These are phyloP conservation scores for Megalopta genalis DNA, from an alignment of 1,140 invertebrate species.

Conservation along the genomic window DNA sequence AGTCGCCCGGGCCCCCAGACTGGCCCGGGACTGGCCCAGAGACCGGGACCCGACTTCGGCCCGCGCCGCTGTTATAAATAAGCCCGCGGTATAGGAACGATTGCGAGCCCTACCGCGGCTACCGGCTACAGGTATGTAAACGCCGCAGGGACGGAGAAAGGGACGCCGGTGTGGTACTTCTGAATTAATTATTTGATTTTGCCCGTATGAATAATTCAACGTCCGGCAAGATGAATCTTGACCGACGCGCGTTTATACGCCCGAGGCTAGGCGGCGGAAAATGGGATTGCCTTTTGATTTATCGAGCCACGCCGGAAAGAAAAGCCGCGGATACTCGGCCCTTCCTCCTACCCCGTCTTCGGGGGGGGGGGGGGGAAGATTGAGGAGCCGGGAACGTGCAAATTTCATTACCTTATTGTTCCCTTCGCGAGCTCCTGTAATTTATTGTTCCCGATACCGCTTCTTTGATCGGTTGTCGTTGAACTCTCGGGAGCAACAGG, in stretches of 20 bases:
- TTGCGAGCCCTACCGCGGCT: slow-evolving; percentile 1
- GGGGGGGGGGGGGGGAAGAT: not conserved
- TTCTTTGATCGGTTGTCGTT: not conserved
- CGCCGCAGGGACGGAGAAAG: slow-evolving; percentile 33
- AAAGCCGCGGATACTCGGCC: not conserved
- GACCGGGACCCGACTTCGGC: not conserved
- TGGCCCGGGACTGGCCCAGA: no score
- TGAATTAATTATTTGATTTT: slow-evolving; percentile 67
- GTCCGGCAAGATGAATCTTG: slow-evolving; percentile 48
- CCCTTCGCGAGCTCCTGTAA: not conserved
- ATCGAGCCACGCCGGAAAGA: slow-evolving; percentile 15
- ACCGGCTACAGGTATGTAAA: slow-evolving; percentile 18
- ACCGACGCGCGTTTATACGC: slow-evolving; percentile 2
- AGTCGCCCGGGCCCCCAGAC: slow-evolving; percentile 14
- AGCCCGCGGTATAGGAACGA: slow-evolving; percentile 19
- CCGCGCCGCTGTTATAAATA: slow-evolving; percentile 50
- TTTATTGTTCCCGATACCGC: not conserved
- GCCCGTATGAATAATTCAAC: slow-evolving; percentile 64
- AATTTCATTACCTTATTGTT: slow-evolving; percentile 13
- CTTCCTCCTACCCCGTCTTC: not conserved
- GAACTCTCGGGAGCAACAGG: no score
- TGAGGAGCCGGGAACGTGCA: not conserved
- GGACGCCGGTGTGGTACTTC: slow-evolving; percentile 47
- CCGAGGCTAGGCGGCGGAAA: slow-evolving; percentile 8
- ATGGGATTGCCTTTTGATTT: slow-evolving; percentile 61